Evolutionary conservation across 2,797 vertebrate species (phyloP), one percentile per base, ranked within the genome.

Genomic region (Hippopotamyrus pictus): DNA sequence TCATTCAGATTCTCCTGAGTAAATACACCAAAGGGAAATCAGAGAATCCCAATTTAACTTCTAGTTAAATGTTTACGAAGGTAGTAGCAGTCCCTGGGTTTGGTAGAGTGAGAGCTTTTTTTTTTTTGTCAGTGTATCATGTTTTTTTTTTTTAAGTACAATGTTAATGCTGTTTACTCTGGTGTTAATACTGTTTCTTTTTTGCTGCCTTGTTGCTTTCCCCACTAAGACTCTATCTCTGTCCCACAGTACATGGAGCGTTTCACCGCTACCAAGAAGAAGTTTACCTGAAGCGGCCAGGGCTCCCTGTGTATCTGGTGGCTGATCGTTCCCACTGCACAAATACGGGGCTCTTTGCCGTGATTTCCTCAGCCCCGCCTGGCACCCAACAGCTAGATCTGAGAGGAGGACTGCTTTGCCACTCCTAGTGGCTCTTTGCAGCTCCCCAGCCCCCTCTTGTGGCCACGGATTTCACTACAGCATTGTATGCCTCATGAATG

Each of bases 241-340:
- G 48, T 50, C 91, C 92, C 94, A 86, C 92, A 99, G 98, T 99
- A 99, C 93, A 99, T 99, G 98, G 98, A 99, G 90, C 97, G 98
- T 73, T 99, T 98, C 94, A 99, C 98, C 2, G 98, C 98, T 89
- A 99, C 97, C 37, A 98, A 98, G 96, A 99, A 99, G 97, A 99
- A 99, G 93, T 99, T 99, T 92, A 92, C 96, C 22, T 99, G 96
- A 53, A 53, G 51, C 0, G 0, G 2, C 22, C 2, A 0, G 12
- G 3, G 17, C 0, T 0, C 0, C 88, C 65, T 86, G 53, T 86
- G 53, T 1, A 41, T 65, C 29, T 57, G 88, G 85, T 59, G 89
- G 33, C 11, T 3, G 88, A 22, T 76, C 57, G 65, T 54, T 82
- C 44, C 44, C 46, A 22, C 54, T 25, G 33, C 82, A 41, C 12